These are phyloP conservation scores for Minunthozetes semirufus DNA, from an alignment of 2,888 invertebrate genomes.

Conservation along the genomic window DNA sequence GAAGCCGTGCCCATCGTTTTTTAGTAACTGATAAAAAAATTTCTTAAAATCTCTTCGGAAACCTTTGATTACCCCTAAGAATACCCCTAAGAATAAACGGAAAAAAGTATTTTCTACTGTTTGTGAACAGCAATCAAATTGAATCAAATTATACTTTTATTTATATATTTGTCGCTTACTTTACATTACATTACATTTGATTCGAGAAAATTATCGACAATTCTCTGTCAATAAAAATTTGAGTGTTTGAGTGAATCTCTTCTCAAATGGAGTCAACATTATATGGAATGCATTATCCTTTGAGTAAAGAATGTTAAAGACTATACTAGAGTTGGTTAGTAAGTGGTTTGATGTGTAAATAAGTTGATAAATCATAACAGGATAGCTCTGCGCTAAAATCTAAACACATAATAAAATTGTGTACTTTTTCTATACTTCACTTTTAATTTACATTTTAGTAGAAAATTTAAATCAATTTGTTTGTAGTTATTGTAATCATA, in stretches of 20 bases:
- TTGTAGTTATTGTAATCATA: too few relatives aligned
- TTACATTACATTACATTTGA: background rate
- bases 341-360: conserved; percentile 18
- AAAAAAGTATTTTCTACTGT: background rate
- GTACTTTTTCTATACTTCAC: background rate
- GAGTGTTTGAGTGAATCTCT: conserved; percentile 4
- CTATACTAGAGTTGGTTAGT: conserved; percentile 8
- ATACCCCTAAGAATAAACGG: background rate
- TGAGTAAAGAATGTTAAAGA: conserved; percentile 16
- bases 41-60: background rate
- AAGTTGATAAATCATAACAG: conserved; percentile 21
- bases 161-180: background rate
- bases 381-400: background rate
- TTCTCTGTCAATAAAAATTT: background rate
- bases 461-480: too few relatives aligned
- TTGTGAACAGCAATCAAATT: too few relatives aligned
- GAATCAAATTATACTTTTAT: too few relatives aligned
- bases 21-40: background rate
- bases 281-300: conserved; percentile 17
- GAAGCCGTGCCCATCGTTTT: conserved; percentile 15
- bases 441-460: too few relatives aligned
- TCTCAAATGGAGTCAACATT: background rate
- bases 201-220: background rate
- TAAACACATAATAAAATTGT: background rate
- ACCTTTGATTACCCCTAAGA: conserved; percentile 8